phyloP scores from a whole-genome alignment of 2,888 invertebrate species.

The Mayetiola destructor region DNA sequence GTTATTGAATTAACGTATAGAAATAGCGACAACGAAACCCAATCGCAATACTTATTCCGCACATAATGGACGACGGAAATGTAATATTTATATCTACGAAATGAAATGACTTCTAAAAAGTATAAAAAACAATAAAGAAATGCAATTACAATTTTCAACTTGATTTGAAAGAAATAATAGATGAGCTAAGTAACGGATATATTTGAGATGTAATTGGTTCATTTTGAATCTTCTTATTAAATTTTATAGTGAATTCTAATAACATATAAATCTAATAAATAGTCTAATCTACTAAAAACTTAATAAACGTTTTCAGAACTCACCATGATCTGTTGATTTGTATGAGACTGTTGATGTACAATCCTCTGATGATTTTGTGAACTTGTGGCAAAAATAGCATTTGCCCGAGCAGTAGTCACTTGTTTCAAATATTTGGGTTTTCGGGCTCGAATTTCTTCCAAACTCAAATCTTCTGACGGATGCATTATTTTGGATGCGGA shows the following conservation, averaged over 20 bases:
- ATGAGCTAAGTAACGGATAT: no score
- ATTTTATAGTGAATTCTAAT: no score
- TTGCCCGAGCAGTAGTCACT: neutral
- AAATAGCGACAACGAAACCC: neutral
- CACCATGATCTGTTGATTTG: conserved; percentile 30
- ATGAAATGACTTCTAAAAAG: no score
- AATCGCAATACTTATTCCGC: no score
- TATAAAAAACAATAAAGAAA: no score
- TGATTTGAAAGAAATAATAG: no score
- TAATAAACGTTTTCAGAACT: conserved; percentile 19
- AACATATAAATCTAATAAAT: conserved; percentile 22
- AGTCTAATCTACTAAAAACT: conserved; percentile 20
- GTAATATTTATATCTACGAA: neutral
- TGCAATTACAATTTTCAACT: no score
- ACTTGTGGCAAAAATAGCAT: conserved; percentile 17
- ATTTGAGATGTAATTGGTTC: no score
- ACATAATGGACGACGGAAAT: neutral
- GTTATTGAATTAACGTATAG: no score
- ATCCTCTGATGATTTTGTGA: conserved; percentile 16
- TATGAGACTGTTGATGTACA: conserved; percentile 30
- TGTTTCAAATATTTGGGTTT: conserved; percentile 47
- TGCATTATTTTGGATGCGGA: conserved; percentile 73
- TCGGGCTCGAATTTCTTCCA: conserved; percentile 69
- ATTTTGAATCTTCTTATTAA: no score
- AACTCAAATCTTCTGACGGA: conserved; percentile 82